Evolutionary conservation across 2,797 vertebrate species (phyloP).

Genomic region (Acanthornis magna): DNA sequence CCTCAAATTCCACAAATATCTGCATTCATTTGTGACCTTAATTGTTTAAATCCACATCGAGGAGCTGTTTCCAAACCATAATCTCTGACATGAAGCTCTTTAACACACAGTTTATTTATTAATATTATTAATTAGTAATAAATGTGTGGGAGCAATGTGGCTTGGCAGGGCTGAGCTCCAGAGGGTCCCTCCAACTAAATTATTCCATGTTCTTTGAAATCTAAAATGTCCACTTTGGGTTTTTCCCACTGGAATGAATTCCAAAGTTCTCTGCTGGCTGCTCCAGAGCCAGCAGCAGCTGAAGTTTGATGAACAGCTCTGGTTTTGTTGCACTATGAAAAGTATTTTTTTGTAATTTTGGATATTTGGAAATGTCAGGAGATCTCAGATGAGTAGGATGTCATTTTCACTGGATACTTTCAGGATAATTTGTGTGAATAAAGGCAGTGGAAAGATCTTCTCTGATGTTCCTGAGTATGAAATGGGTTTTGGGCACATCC

Average conservation of each 20-base stretch:
- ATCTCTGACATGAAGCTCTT: rapidly evolving
- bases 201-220: not conserved
- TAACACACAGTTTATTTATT: not conserved
- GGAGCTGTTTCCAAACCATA: not conserved
- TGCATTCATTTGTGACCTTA: not conserved
- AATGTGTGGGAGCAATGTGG: rapidly evolving
- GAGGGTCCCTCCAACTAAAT: not conserved
- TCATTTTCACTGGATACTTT: not conserved
- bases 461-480: not conserved
- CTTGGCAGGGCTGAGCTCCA: not conserved
- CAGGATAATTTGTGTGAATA: not conserved
- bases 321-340: not conserved
- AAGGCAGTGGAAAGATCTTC: not conserved
- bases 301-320: not conserved
- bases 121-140: not conserved
- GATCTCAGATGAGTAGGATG: not conserved
- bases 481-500: not conserved
- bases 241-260: not conserved
- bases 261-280: not conserved
- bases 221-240: not conserved
- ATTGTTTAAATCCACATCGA: not conserved
- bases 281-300: not conserved
- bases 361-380: not conserved
- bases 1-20: not conserved
- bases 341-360: not conserved